Evolutionary conservation across 1,140 invertebrate genomes (phyloP), one percentile per base, ranked within the genome.

Genomic region (Teleopsis dalmanni): DNA sequence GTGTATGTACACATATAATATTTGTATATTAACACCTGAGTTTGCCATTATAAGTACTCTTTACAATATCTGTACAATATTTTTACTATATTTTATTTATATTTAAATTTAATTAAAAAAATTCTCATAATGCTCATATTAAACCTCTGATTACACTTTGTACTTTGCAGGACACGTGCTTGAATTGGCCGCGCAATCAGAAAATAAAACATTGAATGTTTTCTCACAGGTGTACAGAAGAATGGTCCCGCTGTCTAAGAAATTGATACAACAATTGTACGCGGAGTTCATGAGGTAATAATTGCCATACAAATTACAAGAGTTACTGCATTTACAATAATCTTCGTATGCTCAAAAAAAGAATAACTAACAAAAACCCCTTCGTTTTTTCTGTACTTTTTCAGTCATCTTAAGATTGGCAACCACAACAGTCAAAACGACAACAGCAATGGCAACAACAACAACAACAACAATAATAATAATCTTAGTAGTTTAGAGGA

Each of bases 121-220:
- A 19, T 19, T 23, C 2, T 6, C 37, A 9, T 3, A 41, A 27
- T 16, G 10, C 18, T 8, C 6, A 42, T 6, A 18, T 18, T 18
- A n/a, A n/a, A n/a, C n/a, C n/a, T n/a, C n/a, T n/a, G n/a, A n/a
- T n/a, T n/a, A n/a, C n/a, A n/a, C n/a, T n/a, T 11, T 53, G 46
- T 11, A 52, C 41, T 59, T 58, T 80, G 47, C 81, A 91, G 88
- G 83, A 70, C 83, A 87, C 65, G 76, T 89, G 54, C 76, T 77
- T 50, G 76, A 79, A 48, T 71, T 88, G 59, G 79, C 85, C 2
- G 73, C 78, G 31, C 80, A 84, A 52, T 88, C 87, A 13, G 82
- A 88, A 68, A 90, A 88, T 73, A 87, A 83, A 60, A 91, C 88
- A 3, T 71, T 83, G 29, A 75, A 73, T 22, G 72, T 89, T 3